phyloP scores from a whole-genome alignment of 2,888 invertebrate species.

The Apamea anceps region DNA sequence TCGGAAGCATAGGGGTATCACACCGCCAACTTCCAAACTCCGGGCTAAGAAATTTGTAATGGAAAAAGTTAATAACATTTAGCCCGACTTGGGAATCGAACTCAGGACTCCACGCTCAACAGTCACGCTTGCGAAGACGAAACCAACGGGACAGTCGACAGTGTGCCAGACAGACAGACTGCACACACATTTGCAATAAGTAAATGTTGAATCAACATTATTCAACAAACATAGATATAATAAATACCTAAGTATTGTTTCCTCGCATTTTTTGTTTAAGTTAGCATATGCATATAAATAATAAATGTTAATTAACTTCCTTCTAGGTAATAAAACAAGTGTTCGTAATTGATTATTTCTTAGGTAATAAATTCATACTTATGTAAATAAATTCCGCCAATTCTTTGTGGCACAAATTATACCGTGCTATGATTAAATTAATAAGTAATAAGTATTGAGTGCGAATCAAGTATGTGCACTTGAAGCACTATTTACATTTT shows the following conservation, averaged over 20 bases:
- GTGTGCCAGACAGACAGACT: neutral
- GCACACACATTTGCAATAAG: neutral
- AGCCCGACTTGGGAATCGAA: too few relatives aligned
- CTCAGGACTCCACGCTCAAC: too few relatives aligned
- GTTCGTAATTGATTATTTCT: slow-evolving; percentile 26
- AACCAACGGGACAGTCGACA: neutral
- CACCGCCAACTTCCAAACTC: too few relatives aligned
- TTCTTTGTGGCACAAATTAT: neutral
- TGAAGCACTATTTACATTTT: neutral
- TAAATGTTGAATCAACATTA: neutral
- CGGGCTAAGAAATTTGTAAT: too few relatives aligned
- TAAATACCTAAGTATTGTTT: neutral
- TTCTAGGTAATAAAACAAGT: slow-evolving; percentile 28
- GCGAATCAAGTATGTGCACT: neutral
- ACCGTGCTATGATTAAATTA: neutral
- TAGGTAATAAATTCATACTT: neutral
- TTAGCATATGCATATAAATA: slow-evolving; percentile 22
- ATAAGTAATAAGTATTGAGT: neutral
- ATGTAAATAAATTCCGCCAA: slow-evolving; percentile 13
- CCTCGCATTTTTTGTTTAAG: slow-evolving; percentile 6
- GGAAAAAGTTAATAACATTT: too few relatives aligned
- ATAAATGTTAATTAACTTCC: slow-evolving; percentile 39
- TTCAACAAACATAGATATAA: neutral
- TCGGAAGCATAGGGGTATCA: too few relatives aligned
- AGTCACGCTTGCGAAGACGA: too few relatives aligned